phyloP scores from a whole-genome alignment of 2,113 vertebrate species.

The Grus americana region DNA sequence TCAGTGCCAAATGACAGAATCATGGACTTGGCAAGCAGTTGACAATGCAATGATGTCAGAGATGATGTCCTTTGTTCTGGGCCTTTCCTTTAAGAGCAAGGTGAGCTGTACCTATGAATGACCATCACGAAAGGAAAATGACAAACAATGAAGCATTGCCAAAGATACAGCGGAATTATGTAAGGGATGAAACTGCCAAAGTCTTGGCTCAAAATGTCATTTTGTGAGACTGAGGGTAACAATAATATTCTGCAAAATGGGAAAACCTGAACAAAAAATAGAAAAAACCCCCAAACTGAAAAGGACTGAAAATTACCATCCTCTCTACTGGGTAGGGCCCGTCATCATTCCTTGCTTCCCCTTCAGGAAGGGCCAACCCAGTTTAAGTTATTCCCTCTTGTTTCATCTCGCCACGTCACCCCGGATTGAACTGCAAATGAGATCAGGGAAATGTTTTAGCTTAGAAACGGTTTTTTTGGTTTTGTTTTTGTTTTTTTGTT shows the following conservation, averaged over 20 bases:
- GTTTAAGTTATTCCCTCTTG: neutral
- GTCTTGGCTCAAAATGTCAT: neutral
- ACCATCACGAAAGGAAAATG: neutral
- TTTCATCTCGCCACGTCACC: neutral
- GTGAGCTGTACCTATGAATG: neutral
- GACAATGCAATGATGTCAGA: neutral
- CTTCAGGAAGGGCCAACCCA: neutral
- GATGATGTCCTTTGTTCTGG: neutral
- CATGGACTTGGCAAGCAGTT: neutral
- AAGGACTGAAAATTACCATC: neutral
- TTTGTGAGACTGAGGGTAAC: neutral
- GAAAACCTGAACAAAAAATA: neutral
- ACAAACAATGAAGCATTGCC: rapidly evolving
- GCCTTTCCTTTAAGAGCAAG: neutral
- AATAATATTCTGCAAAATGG: neutral
- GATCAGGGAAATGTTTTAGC: neutral
- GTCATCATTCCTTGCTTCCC: neutral
- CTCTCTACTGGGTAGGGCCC: neutral
- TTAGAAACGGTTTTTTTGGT: neutral
- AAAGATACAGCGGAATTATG: neutral
- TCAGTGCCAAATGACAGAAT: neutral
- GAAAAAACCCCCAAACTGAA: neutral
- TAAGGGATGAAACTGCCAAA: neutral
- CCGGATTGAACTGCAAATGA: neutral
- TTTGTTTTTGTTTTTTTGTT: neutral